These are phyloP conservation scores for Rhamnusium bicolor DNA, from an alignment of 2,888 invertebrate genomes.

Conservation along the genomic window DNA sequence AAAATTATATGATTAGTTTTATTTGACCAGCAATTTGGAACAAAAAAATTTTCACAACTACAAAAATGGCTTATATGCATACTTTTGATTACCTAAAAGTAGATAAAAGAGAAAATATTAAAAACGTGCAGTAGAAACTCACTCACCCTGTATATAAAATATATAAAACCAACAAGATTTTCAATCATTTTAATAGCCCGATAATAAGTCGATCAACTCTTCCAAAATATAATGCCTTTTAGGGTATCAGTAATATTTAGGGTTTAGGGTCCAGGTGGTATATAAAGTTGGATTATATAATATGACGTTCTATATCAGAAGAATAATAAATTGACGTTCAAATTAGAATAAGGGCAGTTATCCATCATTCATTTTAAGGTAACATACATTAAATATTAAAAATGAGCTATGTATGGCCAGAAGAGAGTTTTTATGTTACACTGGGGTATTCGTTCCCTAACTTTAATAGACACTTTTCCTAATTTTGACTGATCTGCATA, in stretches of 20 bases:
- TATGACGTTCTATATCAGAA: conserved; percentile 15
- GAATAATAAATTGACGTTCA: conserved; percentile 19
- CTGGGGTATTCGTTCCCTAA: conserved; percentile 5
- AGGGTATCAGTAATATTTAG: background rate
- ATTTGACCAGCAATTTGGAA: too few species aligned
- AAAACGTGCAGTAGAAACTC: too few species aligned
- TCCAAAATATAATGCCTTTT: background rate
- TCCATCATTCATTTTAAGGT: conserved; percentile 19
- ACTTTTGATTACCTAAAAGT: too few species aligned
- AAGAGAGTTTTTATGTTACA: conserved; percentile 33
- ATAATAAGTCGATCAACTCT: background rate
- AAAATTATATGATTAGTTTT: too few species aligned
- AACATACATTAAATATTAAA: conserved; percentile 13
- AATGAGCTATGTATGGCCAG: conserved; percentile 25
- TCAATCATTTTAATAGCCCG: background rate
- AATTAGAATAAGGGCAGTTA: conserved; percentile 16
- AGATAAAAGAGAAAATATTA: too few species aligned
- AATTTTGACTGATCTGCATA: conserved; percentile 11
- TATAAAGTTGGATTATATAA: conserved; percentile 9
- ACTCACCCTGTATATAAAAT: background rate
- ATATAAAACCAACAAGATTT: background rate
- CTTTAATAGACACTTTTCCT: conserved; percentile 11
- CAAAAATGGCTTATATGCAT: too few species aligned
- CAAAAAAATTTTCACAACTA: too few species aligned
- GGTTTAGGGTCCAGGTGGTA: conserved; percentile 7